Conservation (phyloP, 2,888 invertebrate species). For the Andrena fulva region DNA sequence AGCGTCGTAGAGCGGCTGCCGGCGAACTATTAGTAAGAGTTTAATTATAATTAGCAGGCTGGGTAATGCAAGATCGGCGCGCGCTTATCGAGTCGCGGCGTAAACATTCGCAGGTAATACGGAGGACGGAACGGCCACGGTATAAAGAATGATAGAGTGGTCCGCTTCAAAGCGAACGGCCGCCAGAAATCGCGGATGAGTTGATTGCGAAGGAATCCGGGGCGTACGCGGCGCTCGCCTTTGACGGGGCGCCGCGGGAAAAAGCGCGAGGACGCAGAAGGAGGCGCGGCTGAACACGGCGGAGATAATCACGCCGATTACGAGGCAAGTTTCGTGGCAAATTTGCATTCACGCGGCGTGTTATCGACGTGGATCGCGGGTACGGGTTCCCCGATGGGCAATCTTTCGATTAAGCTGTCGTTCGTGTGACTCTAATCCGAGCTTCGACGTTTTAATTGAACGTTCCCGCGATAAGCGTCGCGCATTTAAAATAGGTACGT, state of each 20-base stretch:
- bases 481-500: constrained; percentile 30
- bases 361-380: constrained; percentile 24
- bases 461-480: constrained; percentile 36
- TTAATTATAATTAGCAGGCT: constrained; percentile 77
- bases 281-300: constrained; percentile 14
- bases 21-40: constrained; percentile 77
- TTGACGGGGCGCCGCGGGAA: constrained; percentile 25
- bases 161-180: not conserved
- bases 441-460: constrained; percentile 54
- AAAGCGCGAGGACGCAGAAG: not conserved
- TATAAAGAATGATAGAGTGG: constrained; percentile 12
- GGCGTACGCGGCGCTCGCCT: constrained; percentile 15
- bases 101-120: constrained; percentile 72
- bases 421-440: constrained; percentile 43
- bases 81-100: constrained; percentile 62
- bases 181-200: not conserved
- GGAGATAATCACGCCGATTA: constrained; percentile 47
- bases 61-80: constrained; percentile 64
- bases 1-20: constrained; percentile 63
- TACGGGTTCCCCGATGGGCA: constrained; percentile 44
- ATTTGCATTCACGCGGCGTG: constrained; percentile 57
- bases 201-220: constrained; percentile 10
- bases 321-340: constrained; percentile 35
- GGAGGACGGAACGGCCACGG: constrained; percentile 3
- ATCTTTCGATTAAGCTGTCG: constrained; percentile 58